A percentile compares a stretch with the other conserved stretches of the same genome.
These are phyloP conservation scores for Scaptodrosophila latifasciaeformis DNA, from an alignment of 2,888 invertebrate genomes.

Conservation along the genomic window DNA sequence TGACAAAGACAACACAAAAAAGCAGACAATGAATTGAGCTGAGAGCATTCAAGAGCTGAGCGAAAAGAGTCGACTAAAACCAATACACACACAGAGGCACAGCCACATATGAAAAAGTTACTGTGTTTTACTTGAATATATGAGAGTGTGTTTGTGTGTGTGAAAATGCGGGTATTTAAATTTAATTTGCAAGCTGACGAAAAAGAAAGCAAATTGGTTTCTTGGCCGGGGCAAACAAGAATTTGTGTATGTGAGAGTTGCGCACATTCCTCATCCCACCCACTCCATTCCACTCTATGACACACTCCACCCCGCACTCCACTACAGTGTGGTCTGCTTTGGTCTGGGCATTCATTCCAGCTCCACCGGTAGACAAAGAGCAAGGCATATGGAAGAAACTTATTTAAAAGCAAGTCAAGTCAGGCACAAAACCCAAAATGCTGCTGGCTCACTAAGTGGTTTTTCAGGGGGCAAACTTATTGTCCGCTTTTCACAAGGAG, in stretches of 20 bases:
- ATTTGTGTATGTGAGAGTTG: conserved; percentile 22
- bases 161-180: conserved; percentile 55
- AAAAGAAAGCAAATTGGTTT: conserved; percentile 48
- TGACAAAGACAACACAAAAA: conserved; percentile 49
- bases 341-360: no score
- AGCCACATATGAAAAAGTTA: conserved; percentile 3
- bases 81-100: conserved; percentile 6
- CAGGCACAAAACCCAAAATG: conserved; percentile 54
- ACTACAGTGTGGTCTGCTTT: no score
- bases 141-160: conserved; percentile 5
- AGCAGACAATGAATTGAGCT: conserved; percentile 3
- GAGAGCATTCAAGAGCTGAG: no score
- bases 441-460: conserved; percentile 44
- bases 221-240: background rate
- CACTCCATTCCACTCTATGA: no score
- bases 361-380: conserved; percentile 40
- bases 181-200: conserved; percentile 65
- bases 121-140: background rate
- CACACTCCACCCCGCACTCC: no score
- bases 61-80: conserved; percentile 43
- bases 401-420: conserved; percentile 55
- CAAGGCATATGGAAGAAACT: conserved; percentile 35
- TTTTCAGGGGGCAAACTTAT: conserved; percentile 32
- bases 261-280: no score
- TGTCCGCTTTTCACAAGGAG: no score